A percentile compares a stretch with the other conserved stretches of the same genome.
phyloP scores from a whole-genome alignment of 2,797 vertebrate species.

The Threskiornis aethiopicus region DNA sequence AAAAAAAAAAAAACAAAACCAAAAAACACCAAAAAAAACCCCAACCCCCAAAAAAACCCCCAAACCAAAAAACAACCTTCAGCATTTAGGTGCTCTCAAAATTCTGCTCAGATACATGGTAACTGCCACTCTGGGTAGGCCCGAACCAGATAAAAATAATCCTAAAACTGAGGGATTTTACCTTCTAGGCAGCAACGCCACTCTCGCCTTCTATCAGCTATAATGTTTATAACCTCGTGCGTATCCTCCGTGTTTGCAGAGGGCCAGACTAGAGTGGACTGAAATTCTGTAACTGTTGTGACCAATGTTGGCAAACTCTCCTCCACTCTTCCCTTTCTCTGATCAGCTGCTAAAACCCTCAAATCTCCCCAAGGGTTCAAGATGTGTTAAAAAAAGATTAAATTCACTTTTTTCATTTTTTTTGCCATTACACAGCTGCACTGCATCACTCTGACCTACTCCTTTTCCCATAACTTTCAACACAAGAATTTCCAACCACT shows the following conservation, averaged over 20 bases:
- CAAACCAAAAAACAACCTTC: neutral
- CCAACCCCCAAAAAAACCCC: too few species aligned
- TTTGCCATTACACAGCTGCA: neutral
- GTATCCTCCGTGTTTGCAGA: rapidly evolving
- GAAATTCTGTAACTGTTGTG: neutral
- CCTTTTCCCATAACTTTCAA: neutral
- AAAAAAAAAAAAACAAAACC: neutral
- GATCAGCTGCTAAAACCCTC: neutral
- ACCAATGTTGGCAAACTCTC: neutral
- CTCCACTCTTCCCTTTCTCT: neutral
- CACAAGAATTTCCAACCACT: neutral
- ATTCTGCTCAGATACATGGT: neutral
- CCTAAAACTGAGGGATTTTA: neutral
- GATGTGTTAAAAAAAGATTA: neutral
- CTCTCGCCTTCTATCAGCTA: neutral
- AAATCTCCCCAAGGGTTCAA: neutral
- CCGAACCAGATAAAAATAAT: neutral
- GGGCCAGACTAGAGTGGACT: neutral
- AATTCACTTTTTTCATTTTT: neutral
- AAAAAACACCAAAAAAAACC: neutral
- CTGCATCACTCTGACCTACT: neutral
- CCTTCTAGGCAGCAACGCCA: neutral
- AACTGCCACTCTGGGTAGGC: neutral
- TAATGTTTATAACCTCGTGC: neutral
- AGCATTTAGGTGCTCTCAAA: neutral